Conservation (phyloP, 2,113 vertebrate species). For the Tonatia bakeri region DNA sequence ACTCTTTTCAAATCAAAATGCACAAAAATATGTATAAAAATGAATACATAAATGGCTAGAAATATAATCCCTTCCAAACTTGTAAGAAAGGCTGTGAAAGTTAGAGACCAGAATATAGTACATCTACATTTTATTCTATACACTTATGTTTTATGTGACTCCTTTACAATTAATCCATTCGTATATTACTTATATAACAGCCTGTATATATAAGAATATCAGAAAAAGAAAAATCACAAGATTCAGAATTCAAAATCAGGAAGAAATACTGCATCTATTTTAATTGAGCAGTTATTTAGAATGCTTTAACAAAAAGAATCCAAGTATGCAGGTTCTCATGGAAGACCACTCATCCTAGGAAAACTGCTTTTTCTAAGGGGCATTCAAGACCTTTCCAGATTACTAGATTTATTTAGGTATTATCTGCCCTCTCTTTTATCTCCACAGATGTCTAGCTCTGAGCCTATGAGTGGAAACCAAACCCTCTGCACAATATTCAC, state of each 20-base stretch:
- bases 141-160: neutral
- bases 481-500: slow-evolving; percentile 56
- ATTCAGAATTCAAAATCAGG: neutral
- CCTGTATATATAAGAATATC: neutral
- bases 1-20: neutral
- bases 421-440: neutral
- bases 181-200: neutral
- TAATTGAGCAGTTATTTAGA: neutral
- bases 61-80: neutral
- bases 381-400: neutral
- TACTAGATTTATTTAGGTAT: neutral
- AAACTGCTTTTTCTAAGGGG: neutral
- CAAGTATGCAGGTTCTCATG: neutral
- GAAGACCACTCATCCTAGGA: neutral
- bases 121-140: neutral
- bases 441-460: slow-evolving; percentile 16
- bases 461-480: slow-evolving; percentile 12
- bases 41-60: neutral
- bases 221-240: neutral
- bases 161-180: neutral
- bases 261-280: neutral
- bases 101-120: neutral
- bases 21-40: neutral
- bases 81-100: neutral
- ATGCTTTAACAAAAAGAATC: neutral